phyloP scores from a whole-genome alignment of 2,797 vertebrate species.

The Urophycis tenuis region DNA sequence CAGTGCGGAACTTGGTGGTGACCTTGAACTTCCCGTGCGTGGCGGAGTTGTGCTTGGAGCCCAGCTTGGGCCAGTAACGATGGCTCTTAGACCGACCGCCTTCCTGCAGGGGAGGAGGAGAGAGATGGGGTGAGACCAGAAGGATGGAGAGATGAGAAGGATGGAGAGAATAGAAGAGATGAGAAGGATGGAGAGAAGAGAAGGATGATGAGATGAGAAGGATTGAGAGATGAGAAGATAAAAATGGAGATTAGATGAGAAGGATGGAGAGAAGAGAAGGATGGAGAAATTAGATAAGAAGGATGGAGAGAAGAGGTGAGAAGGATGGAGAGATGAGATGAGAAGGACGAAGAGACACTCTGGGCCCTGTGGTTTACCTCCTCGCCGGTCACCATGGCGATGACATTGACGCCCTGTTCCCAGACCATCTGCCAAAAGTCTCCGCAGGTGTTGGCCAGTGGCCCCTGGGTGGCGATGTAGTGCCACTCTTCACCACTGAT shows the following conservation, averaged over 20 bases:
- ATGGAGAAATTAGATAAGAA: no score
- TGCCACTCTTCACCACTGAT: slow-evolving; percentile 93
- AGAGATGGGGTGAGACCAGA: background rate
- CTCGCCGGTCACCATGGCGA: slow-evolving; percentile 96
- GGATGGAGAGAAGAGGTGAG: background rate
- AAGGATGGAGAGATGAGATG: background rate
- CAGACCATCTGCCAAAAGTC: slow-evolving; percentile 99
- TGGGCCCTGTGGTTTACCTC: slow-evolving; percentile 73
- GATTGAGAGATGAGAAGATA: background rate
- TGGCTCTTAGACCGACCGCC: slow-evolving; percentile 90
- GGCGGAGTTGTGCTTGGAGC: slow-evolving; percentile 94
- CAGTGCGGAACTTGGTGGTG: slow-evolving; percentile 96
- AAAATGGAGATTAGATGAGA: background rate
- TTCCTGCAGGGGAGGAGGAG: slow-evolving; percentile 68
- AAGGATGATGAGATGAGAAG: background rate
- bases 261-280: background rate
- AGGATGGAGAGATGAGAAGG: background rate
- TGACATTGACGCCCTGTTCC: slow-evolving; percentile 96
- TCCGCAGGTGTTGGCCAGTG: slow-evolving; percentile 87
- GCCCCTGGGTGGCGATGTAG: slow-evolving; percentile 95
- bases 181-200: background rate
- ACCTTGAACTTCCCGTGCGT: slow-evolving; percentile 98
- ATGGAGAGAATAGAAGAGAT: background rate
- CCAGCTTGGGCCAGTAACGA: slow-evolving; percentile 97
- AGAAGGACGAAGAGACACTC: no score